Base-by-base conservation (phyloP, 2,888 invertebrate species). In the Harpalus rubripes region DNA sequence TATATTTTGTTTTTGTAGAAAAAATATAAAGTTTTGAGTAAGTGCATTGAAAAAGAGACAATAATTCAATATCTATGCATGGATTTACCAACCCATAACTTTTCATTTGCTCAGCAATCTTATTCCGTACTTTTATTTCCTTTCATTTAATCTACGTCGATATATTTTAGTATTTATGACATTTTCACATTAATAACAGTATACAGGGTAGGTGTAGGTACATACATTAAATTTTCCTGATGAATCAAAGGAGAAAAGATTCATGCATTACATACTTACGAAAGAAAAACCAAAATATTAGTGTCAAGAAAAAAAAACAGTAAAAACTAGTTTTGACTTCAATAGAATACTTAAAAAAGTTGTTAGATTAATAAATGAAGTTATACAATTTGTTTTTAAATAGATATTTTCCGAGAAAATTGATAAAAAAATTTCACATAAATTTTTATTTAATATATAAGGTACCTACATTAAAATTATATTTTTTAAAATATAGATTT, bases 131-230 rank as follows among this genome's bases (percentile, higher is more conserved):
- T 32, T 68, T 22, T 32, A 68, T 68, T 68, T 68, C 68, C 63
- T 63, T 12, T 63, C 68, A 39, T 68, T 68, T 68, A 68, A 68
- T n/a, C 68, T 68, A 4, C 68, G 12, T 39, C 68, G 15, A 68
- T 68, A 68, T 68, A 68, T 68, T 68, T 68, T 68, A 39, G 41
- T 68, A 68, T 68, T 39, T 68, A 68, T 68, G 39, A 41, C 68
- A 15, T 68, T 68, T 63, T 26, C 63, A n/a, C 10, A 26, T 63
- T 63, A 22, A 22, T 12, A 63, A 63, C 16, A 15, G 16, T 16
- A 22, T 22, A 22, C 22, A 22, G n/a, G n/a, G n/a, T n/a, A n/a
- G n/a, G n/a, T n/a, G 22, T 22, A 22, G n/a, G 58, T 59, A 16
- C 59, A 16, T 7, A 32, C 68, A 68, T n/a, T 68, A 68, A 39